Conservation (phyloP, 2,888 invertebrate species). For the Alentia gelatinosa region DNA sequence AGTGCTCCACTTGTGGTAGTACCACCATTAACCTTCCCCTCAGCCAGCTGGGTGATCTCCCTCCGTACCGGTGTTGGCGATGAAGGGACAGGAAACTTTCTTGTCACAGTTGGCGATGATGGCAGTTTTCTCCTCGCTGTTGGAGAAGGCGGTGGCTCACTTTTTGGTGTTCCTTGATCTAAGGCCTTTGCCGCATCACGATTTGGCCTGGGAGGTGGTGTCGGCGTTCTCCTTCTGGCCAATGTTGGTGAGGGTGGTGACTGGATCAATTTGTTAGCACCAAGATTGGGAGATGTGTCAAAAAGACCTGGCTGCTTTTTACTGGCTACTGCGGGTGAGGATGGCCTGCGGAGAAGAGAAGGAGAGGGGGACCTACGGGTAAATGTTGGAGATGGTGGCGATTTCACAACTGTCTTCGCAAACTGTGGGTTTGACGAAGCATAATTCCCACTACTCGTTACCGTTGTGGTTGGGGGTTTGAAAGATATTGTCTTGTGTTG, state of each 20-base stretch:
- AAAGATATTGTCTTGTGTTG: constrained; percentile 46
- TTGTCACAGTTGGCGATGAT: not conserved
- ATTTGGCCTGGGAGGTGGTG: not conserved
- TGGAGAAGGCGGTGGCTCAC: constrained; percentile 18
- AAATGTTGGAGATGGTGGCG: not conserved
- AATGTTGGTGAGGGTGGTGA: constrained; percentile 17
- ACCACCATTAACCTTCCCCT: not conserved
- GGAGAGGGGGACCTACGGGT: constrained; percentile 13
- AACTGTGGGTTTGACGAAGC: constrained; percentile 19
- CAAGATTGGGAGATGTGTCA: not conserved
- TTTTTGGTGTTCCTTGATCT: not conserved
- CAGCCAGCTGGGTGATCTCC: not conserved
- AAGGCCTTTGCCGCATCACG: not conserved
- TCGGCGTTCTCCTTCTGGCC: not conserved
- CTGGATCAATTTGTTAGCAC: not conserved
- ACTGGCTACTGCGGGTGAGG: not conserved
- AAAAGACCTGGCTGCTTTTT: not conserved
- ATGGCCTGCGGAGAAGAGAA: not conserved
- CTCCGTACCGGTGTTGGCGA: constrained; percentile 37
- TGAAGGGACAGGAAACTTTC: constrained; percentile 5
- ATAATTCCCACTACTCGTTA: constrained; percentile 20
- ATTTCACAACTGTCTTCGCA: constrained; percentile 4
- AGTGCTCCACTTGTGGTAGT: not conserved
- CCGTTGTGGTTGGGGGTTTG: constrained; percentile 19
- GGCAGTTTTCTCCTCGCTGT: not conserved